Conservation (phyloP, 2,888 invertebrate species). For the Lasius fuliginosus region DNA sequence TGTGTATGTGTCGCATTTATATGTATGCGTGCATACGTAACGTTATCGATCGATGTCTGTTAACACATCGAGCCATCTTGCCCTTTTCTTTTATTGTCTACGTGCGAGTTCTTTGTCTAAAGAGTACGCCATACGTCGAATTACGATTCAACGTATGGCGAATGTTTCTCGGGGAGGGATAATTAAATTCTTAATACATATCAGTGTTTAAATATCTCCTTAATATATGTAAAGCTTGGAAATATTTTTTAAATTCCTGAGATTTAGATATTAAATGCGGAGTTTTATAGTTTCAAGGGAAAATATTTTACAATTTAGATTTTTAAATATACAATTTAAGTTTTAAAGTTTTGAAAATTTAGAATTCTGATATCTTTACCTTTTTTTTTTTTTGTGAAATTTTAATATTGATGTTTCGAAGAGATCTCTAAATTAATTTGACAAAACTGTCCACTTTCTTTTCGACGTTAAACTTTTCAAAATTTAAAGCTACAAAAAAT, state of each 20-base stretch:
- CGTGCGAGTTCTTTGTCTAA: constrained; percentile 15
- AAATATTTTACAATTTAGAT: background rate
- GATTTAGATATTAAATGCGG: background rate
- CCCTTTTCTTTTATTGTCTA: background rate
- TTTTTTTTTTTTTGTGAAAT: background rate
- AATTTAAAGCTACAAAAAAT: background rate
- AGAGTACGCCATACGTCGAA: background rate
- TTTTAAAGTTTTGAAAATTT: background rate
- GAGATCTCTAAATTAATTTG: background rate
- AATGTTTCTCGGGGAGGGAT: background rate
- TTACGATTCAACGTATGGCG: background rate
- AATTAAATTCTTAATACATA: background rate
- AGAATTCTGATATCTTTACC: background rate
- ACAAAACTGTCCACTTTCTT: background rate
- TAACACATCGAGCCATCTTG: constrained; percentile 49
- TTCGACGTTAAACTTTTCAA: background rate
- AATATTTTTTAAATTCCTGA: background rate
- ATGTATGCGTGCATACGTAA: constrained; percentile 36
- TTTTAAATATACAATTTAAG: background rate
- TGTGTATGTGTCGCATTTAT: background rate
- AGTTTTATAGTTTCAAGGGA: background rate
- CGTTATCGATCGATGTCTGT: constrained; percentile 69
- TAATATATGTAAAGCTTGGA: background rate
- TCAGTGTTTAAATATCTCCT: background rate
- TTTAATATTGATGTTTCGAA: background rate